Evolutionary conservation across 1,140 invertebrate species (phyloP).

Genomic region (Brachionus paranguensis): DNA sequence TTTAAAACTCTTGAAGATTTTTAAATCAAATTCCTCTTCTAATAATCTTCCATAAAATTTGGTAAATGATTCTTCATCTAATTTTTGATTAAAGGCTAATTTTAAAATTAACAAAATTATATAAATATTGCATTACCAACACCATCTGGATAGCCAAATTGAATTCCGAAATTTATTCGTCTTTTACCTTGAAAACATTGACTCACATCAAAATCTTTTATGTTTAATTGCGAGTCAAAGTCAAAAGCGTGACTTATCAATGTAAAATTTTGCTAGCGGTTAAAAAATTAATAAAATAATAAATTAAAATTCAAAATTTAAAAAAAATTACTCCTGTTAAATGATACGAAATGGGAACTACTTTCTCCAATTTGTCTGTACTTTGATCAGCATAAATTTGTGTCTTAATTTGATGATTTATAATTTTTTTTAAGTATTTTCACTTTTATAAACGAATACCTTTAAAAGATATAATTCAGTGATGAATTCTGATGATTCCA

Average conservation of each 20-base stretch:
- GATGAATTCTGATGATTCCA: not conserved
- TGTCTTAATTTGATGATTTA: not conserved
- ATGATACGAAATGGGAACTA: constrained; percentile 10
- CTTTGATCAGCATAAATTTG: not conserved
- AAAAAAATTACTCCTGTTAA: not conserved
- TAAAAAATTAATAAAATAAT: not conserved
- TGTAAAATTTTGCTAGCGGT: not conserved
- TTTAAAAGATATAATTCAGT: not conserved
- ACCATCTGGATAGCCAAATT: constrained; percentile 5
- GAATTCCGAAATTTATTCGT: constrained; percentile 22
- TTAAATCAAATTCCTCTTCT: not conserved
- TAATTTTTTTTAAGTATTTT: not conserved
- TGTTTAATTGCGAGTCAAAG: not conserved
- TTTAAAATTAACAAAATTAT: not conserved
- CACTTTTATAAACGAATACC: not conserved
- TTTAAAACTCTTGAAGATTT: constrained; percentile 23
- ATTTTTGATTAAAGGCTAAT: not conserved
- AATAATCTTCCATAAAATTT: constrained; percentile 16
- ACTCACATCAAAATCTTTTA: constrained; percentile 3
- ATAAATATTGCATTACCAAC: not conserved
- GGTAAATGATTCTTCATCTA: constrained; percentile 6
- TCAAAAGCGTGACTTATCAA: not conserved
- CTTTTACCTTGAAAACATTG: constrained; percentile 37
- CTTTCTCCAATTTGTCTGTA: not conserved
- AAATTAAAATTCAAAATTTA: not conserved